Evolutionary conservation across 2,113 vertebrate species (phyloP), one percentile per base, ranked within the genome.

Genomic region (Alaudala cheleensis): DNA sequence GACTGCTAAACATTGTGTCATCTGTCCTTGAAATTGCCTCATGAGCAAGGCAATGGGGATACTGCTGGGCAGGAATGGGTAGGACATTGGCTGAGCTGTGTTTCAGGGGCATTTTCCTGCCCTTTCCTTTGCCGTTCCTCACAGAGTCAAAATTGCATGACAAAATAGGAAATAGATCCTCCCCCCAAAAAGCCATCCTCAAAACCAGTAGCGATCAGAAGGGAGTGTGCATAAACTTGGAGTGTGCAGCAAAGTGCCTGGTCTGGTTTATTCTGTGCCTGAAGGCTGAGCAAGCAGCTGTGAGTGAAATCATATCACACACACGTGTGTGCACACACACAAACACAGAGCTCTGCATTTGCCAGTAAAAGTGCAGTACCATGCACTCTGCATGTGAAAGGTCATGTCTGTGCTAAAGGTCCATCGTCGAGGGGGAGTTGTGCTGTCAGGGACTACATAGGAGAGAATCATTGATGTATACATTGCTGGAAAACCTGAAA

Each of bases 281-380:
- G 47, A 64, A 83, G n/a, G 26, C 37, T 49, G 22, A 44, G 47
- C 74, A 69, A 81, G 77, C 64, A 81, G 67, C 50, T 92, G 37
- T 78, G 34, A 72, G 40, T 67, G 47, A 80, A 80, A 40, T 58
- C 14, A 40, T 9, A 12, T 6, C 42, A 44, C 0, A 9, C 25
- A 22, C 42, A 20, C 0, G 0, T 11, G 17, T 40, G 19, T 7
- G 3, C n/a, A 17, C 40, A 28, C 20, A 29, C 44, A 44, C 0
- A 2, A 33, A 29, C 29, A 14, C 5, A 53, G 45, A 13, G 40
- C 26, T 87, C 62, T 85, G 39, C 12, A 6, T 65, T 69, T 57
- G 11, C 57, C 51, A 57, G 37, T 49, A 65, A 7, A n/a, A 17
- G 16, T 5, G 33, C 10, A 45, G 29, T 29, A 60, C 28, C 15